Conservation (phyloP, 2,888 invertebrate species). For the Aspidiotus destructor region DNA sequence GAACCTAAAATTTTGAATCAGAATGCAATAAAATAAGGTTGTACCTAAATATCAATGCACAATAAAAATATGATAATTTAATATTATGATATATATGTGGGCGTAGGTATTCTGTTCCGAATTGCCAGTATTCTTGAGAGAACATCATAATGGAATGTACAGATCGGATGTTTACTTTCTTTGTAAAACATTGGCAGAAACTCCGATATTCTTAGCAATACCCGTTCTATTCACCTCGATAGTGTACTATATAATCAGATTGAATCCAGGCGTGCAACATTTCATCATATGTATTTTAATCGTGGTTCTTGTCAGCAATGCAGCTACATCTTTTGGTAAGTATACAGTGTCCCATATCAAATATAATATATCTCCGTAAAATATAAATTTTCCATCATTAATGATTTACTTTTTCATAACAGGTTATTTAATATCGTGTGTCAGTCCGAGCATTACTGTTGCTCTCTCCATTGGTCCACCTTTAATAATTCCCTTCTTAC, state of each 20-base stretch:
- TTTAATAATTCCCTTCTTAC: slow-evolving; percentile 80
- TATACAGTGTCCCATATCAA: background rate
- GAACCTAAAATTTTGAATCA: too few species aligned
- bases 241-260: slow-evolving; percentile 80
- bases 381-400: background rate
- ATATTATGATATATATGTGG: too few species aligned
- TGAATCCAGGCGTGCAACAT: slow-evolving; percentile 61
- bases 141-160: slow-evolving; percentile 83
- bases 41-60: too few species aligned
- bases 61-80: too few species aligned
- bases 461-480: slow-evolving; percentile 86
- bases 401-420: slow-evolving; percentile 39
- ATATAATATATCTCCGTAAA: too few species aligned
- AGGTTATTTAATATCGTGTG: slow-evolving; percentile 87
- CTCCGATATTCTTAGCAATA: slow-evolving; percentile 73
- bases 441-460: slow-evolving; percentile 72
- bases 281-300: slow-evolving; percentile 61
- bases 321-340: slow-evolving; percentile 78
- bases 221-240: slow-evolving; percentile 73
- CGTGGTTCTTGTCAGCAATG: slow-evolving; percentile 74
- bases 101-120: slow-evolving; percentile 78
- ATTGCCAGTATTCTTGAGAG: slow-evolving; percentile 76
- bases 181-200: slow-evolving; percentile 79
- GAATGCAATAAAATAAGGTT: too few species aligned
- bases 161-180: slow-evolving; percentile 83